Conservation (phyloP, 2,113 vertebrate genomes). For the Morone chrysops region DNA sequence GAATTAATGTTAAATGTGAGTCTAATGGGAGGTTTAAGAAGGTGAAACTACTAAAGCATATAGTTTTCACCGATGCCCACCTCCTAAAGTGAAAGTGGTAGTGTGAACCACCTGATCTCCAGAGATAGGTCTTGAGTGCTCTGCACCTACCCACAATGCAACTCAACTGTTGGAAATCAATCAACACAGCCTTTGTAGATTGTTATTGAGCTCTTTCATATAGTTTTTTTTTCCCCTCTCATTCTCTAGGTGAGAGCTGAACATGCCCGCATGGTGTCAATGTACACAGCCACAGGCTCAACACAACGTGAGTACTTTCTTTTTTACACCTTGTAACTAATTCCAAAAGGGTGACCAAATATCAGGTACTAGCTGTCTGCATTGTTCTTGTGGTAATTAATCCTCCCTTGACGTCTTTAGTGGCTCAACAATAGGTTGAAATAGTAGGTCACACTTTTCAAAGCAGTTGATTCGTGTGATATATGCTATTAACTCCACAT, state of each 20-base stretch:
- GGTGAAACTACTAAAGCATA: constrained; percentile 72
- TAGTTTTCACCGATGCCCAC: constrained; percentile 81
- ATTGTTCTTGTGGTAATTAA: constrained; percentile 52
- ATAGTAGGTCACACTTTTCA: constrained; percentile 62
- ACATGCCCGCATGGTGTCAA: constrained; percentile 67
- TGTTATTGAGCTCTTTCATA: not conserved
- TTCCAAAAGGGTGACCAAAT: constrained; percentile 44
- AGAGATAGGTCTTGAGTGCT: constrained; percentile 68
- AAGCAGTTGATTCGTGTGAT: constrained; percentile 44
- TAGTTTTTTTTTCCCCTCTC: not conserved
- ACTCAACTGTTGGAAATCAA: not conserved
- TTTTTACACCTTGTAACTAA: constrained; percentile 15
- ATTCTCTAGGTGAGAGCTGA: constrained; percentile 80
- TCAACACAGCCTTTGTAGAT: not conserved
- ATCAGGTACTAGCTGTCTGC: constrained; percentile 36
- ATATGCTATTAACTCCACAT: constrained; percentile 72
- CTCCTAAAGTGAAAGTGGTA: constrained; percentile 77
- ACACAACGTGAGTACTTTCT: constrained; percentile 79
- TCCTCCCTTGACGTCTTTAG: constrained; percentile 47
- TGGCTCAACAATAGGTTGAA: constrained; percentile 59
- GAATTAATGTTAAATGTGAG: not conserved
- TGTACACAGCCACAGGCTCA: constrained; percentile 80
- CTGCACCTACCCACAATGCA: constrained; percentile 78
- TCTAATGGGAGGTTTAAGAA: constrained; percentile 78
- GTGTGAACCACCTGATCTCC: constrained; percentile 78